phyloP scores from a whole-genome alignment of 1,140 invertebrate species.

The Parasteatoda tepidariorum region DNA sequence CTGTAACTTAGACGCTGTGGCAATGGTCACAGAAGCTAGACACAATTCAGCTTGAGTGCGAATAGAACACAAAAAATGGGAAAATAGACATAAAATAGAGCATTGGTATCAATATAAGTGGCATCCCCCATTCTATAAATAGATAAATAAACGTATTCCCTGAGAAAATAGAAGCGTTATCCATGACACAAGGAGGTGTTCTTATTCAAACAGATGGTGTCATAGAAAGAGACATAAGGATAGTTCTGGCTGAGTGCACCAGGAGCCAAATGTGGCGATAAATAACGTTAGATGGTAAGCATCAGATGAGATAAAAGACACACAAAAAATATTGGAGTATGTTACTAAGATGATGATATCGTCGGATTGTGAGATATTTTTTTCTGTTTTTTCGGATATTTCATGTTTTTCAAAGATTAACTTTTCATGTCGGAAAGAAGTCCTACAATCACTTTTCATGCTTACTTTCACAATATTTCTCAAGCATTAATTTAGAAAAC shows the following conservation, averaged over 20 bases:
- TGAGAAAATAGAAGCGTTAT: not conserved
- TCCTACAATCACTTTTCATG: no score
- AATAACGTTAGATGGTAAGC: constrained; percentile 19
- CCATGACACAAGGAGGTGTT: not conserved
- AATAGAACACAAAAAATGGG: no score
- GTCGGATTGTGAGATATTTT: no score
- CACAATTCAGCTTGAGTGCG: no score
- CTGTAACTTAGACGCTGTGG: no score
- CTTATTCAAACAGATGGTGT: constrained; percentile 8
- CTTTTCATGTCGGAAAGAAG: no score
- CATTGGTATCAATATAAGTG: not conserved
- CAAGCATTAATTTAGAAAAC: no score
- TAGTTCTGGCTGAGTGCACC: not conserved
- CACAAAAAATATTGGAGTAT: constrained; percentile 1
- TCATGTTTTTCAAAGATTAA: no score
- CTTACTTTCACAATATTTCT: no score
- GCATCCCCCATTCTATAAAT: not conserved
- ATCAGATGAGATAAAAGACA: not conserved
- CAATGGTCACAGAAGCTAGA: no score
- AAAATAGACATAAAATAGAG: not conserved
- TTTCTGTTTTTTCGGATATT: no score
- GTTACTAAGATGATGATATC: no score
- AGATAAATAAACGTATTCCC: not conserved
- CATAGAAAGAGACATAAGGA: constrained; percentile 6
- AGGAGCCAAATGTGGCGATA: constrained; percentile 29